These are phyloP conservation scores for Dryomyza anilis DNA, from an alignment of 2,888 invertebrate species.

Conservation along the genomic window DNA sequence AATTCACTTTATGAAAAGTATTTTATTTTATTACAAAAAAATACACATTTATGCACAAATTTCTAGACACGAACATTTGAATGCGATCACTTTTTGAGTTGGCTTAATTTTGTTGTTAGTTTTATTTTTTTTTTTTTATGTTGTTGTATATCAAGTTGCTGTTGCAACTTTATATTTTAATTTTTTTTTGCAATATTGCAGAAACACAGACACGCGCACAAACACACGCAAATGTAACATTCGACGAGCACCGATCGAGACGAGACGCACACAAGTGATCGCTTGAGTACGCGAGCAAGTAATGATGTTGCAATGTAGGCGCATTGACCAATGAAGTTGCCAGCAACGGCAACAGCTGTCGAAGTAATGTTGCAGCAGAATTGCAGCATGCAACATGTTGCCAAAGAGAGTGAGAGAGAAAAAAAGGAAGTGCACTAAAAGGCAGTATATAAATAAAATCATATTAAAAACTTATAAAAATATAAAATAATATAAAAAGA, in stretches of 20 bases:
- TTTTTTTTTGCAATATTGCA: neutral
- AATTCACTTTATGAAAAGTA: too few relatives aligned
- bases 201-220: neutral
- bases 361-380: neutral
- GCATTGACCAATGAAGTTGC: neutral
- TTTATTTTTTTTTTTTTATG: too few relatives aligned
- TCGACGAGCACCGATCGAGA: neutral
- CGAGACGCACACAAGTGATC: constrained; percentile 20
- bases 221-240: neutral
- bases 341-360: neutral
- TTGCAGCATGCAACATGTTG: neutral
- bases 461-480: too few relatives aligned
- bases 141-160: neutral
- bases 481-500: too few relatives aligned
- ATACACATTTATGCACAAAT: too few relatives aligned
- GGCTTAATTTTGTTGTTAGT: neutral
- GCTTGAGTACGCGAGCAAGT: constrained; percentile 24
- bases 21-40: too few relatives aligned
- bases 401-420: neutral
- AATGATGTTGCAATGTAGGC: constrained; percentile 18
- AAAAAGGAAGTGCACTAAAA: too few relatives aligned
- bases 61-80: too few relatives aligned
- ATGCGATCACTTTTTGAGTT: too few relatives aligned
- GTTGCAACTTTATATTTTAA: neutral
- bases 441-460: too few relatives aligned